These are phyloP conservation scores for Sarcophaga variegata DNA, from an alignment of 2,888 invertebrate species.

Conservation along the genomic window DNA sequence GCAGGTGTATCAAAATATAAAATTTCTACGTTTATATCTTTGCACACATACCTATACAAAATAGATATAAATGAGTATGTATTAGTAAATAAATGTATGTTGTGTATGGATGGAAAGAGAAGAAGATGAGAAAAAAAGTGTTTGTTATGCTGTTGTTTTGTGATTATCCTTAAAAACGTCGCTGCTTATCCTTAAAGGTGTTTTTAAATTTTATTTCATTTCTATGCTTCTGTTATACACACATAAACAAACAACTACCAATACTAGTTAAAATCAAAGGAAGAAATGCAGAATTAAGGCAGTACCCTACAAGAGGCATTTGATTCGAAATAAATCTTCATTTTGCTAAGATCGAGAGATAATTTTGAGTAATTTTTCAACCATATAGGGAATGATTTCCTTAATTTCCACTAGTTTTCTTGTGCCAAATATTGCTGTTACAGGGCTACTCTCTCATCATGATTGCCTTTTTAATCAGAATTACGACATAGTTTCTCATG, in stretches of 20 bases:
- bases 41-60: background rate
- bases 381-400: too few species aligned
- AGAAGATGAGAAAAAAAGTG: background rate
- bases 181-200: constrained; percentile 11
- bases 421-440: background rate
- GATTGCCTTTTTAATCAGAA: too few species aligned
- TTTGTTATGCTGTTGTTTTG: background rate
- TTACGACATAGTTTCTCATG: too few species aligned
- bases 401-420: too few species aligned
- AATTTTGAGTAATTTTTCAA: too few species aligned
- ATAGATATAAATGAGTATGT: background rate
- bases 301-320: background rate
- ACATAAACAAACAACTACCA: background rate
- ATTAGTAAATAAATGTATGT: background rate
- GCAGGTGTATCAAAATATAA: constrained; percentile 43
- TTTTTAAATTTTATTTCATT: background rate
- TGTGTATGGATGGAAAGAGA: background rate
- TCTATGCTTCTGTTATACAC: background rate
- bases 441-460: background rate
- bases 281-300: background rate
- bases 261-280: background rate
- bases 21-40: constrained; percentile 34
- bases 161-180: constrained; percentile 13
- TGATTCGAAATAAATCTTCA: background rate
- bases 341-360: too few species aligned